phyloP scores from a whole-genome alignment of 1,140 invertebrate genomes.

The Drosophila sp. region DNA sequence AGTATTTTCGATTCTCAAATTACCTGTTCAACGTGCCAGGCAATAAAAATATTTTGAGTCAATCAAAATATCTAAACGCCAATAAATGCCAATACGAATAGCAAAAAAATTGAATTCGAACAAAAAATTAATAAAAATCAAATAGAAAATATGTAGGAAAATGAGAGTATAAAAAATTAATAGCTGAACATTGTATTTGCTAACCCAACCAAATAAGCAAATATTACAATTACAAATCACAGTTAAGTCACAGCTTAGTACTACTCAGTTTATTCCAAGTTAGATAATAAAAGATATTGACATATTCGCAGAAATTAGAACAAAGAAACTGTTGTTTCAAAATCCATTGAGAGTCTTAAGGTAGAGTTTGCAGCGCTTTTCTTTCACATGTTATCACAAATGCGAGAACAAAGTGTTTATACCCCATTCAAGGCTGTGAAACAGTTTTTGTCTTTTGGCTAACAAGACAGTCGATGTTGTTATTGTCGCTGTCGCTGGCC shows the following conservation, averaged over 20 bases:
- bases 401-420: not conserved
- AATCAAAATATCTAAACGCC: conserved; percentile 72
- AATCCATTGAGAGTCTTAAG: not conserved
- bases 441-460: conserved; percentile 10
- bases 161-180: not conserved
- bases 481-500: conserved; percentile 36
- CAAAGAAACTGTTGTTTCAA: not conserved
- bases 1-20: conserved; percentile 34
- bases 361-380: not conserved
- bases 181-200: not conserved
- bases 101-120: conserved; percentile 57
- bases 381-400: not conserved
- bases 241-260: no score
- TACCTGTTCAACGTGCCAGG: conserved; percentile 35
- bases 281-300: no score
- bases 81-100: conserved; percentile 57
- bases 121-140: conserved; percentile 23
- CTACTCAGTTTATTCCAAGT: no score
- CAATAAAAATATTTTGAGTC: conserved; percentile 68
- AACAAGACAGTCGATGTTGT: conserved; percentile 15
- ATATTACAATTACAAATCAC: no score
- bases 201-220: not conserved
- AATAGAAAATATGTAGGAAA: conserved; percentile 53
- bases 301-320: no score
- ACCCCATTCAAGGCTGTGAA: conserved; percentile 17